Percentiles rank a stretch among this genome's conserved stretches.
Conservation (phyloP, 2,797 vertebrate species). For the Rallus crepitans region DNA sequence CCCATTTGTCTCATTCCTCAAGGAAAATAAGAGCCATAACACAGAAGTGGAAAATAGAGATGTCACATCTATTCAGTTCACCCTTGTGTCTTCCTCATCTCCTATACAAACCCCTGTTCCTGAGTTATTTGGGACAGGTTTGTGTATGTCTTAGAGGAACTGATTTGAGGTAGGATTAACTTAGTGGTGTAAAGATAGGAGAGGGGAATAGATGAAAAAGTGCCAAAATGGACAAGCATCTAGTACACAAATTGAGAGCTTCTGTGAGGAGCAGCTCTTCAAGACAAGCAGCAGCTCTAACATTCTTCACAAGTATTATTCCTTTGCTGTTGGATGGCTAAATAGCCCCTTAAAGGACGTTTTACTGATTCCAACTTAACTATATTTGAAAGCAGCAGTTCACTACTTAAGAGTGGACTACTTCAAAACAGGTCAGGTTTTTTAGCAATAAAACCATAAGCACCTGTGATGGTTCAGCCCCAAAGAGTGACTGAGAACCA, state of each 20-base stretch:
- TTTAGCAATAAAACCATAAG: neutral
- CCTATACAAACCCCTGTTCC: neutral
- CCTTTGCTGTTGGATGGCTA: neutral
- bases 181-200: neutral
- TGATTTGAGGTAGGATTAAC: neutral
- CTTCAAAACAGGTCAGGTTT: neutral
- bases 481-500: no score
- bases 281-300: neutral
- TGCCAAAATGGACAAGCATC: neutral
- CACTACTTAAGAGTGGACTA: neutral
- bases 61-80: conserved; percentile 65
- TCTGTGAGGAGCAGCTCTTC: neutral
- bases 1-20: conserved; percentile 55
- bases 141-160: neutral
- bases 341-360: neutral
- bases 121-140: neutral
- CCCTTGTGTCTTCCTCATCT: neutral
- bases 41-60: conserved; percentile 43
- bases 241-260: neutral
- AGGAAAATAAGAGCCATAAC: conserved; percentile 55
- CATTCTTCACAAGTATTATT: neutral
- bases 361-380: neutral
- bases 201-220: neutral
- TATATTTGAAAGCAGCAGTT: neutral
- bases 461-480: no score